Conservation (phyloP, 92 coral and sea anemone species). For the Hydrozoanthus gracilis region DNA sequence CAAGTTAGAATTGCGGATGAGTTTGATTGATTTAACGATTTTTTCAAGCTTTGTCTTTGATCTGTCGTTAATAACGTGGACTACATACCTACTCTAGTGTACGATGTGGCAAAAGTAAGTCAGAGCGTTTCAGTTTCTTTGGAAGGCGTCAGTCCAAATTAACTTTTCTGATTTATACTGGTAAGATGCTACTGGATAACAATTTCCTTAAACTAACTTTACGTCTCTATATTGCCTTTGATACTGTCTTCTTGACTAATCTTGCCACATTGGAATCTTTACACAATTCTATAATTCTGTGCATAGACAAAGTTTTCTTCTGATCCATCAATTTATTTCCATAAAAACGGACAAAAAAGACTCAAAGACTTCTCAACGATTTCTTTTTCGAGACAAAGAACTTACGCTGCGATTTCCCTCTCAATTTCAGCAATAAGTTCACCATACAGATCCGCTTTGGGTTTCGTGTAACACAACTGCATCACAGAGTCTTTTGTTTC, state of each 20-base stretch:
- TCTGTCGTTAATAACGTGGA: slow-evolving; percentile 32
- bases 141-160: not conserved
- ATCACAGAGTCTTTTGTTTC: slow-evolving; percentile 47
- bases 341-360: not conserved
- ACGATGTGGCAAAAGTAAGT: not conserved
- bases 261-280: too few relatives aligned
- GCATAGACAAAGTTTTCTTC: too few relatives aligned
- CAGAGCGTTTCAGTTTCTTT: not conserved
- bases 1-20: too few relatives aligned
- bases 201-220: too few relatives aligned
- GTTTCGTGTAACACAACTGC: slow-evolving; percentile 57
- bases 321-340: not conserved
- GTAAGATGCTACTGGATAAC: too few relatives aligned
- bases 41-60: slow-evolving; percentile 49
- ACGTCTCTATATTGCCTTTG: too few relatives aligned
- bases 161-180: not conserved
- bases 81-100: not conserved
- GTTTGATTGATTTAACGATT: too few relatives aligned
- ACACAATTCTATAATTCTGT: too few relatives aligned
- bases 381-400: not conserved
- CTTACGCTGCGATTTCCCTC: slow-evolving; percentile 57
- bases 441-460: slow-evolving; percentile 67
- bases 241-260: too few relatives aligned
- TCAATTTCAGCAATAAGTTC: slow-evolving; percentile 53
- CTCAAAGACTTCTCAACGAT: not conserved